Evolutionary conservation across 2,113 vertebrate genomes (phyloP).

Genomic region (Caranx ignobilis): DNA sequence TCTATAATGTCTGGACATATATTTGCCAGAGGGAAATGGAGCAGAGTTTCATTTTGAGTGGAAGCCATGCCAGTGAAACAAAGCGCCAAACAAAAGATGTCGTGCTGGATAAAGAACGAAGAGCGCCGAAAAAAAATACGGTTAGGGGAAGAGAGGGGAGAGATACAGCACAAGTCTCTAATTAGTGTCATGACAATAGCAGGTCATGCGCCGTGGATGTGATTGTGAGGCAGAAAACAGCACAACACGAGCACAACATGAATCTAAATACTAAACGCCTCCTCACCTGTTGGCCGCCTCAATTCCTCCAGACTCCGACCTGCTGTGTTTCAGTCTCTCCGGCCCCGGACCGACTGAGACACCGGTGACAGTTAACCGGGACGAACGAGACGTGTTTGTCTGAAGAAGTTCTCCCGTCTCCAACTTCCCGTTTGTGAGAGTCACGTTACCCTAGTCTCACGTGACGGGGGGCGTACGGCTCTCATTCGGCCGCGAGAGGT

Average conservation of each 20-base stretch:
- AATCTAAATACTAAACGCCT: neutral
- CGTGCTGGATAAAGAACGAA: neutral
- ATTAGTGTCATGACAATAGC: neutral
- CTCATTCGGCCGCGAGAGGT: slow-evolving; percentile 24
- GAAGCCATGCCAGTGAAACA: neutral
- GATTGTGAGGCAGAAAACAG: neutral
- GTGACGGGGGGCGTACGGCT: slow-evolving; percentile 36
- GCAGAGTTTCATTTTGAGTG: slow-evolving; percentile 28
- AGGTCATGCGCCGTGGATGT: neutral
- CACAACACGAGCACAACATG: neutral
- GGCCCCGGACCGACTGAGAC: neutral
- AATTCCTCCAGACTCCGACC: neutral
- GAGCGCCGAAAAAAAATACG: neutral
- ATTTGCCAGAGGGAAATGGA: neutral
- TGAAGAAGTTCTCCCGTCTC: slow-evolving; percentile 30
- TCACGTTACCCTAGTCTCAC: slow-evolving; percentile 76
- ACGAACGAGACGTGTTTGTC: slow-evolving; percentile 11
- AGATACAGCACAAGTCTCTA: neutral
- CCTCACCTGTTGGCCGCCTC: slow-evolving; percentile 41
- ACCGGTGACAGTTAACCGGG: neutral
- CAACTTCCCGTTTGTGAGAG: slow-evolving; percentile 72
- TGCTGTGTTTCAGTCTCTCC: neutral
- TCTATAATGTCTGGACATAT: neutral
- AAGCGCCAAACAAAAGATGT: neutral
- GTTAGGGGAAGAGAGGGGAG: neutral